A percentile compares a stretch with the other conserved stretches of the same genome.
Evolutionary conservation across 2,113 vertebrate genomes (phyloP).

Genomic region (Anarrhichthys ocellatus): DNA sequence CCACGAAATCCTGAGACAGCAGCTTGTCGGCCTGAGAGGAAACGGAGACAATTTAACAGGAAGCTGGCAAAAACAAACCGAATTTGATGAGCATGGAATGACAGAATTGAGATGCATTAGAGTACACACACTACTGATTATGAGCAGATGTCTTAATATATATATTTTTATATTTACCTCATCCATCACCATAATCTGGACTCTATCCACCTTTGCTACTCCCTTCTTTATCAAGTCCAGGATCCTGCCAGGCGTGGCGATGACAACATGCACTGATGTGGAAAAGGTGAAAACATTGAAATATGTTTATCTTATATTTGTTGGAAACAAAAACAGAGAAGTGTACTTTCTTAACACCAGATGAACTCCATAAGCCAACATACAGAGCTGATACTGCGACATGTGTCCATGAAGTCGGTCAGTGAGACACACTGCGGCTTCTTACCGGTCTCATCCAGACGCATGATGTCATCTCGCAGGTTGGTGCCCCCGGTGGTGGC

Average conservation of each 20-base stretch:
- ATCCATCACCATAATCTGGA: conserved; percentile 87
- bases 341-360: background rate
- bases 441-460: conserved; percentile 84
- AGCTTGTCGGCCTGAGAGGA: conserved; percentile 85
- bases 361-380: background rate
- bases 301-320: background rate
- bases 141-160: background rate
- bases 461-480: conserved; percentile 86
- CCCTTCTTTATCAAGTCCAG: conserved; percentile 86
- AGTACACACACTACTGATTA: background rate
- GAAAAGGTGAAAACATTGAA: background rate
- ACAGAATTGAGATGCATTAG: background rate
- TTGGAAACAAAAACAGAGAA: background rate
- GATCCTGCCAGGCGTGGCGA: conserved; percentile 85
- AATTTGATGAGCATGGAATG: too few species aligned
- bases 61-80: too few species aligned
- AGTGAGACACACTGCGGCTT: background rate
- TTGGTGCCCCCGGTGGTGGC: conserved; percentile 87
- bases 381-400: background rate
- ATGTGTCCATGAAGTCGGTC: background rate
- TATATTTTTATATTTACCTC: conserved; percentile 73
- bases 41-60: background rate
- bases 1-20: conserved; percentile 87
- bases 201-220: conserved; percentile 83
- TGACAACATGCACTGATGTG: conserved; percentile 82